phyloP scores from a whole-genome alignment of 2,113 vertebrate genomes.

The Nerophis lumbriciformis region DNA sequence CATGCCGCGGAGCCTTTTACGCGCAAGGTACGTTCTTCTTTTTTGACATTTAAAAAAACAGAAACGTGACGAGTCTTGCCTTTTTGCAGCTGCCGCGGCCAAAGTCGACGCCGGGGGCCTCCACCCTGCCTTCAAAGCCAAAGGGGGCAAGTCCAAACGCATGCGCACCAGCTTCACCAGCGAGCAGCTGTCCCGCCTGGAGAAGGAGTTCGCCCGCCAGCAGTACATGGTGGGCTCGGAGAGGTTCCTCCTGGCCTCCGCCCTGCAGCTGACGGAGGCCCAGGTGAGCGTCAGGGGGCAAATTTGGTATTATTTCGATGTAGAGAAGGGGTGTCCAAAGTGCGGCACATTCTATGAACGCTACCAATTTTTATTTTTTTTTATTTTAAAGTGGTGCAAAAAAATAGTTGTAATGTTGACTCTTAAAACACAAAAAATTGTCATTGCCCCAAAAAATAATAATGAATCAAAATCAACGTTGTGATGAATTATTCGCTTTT shows the following conservation, averaged over 20 bases:
- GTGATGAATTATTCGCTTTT: no score
- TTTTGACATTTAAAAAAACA: no score
- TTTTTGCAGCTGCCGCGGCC: slow-evolving; percentile 61
- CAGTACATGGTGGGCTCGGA: slow-evolving; percentile 82
- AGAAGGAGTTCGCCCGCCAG: slow-evolving; percentile 80
- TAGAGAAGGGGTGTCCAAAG: no score
- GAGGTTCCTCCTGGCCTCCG: slow-evolving; percentile 75
- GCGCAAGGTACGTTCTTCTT: slow-evolving; percentile 59
- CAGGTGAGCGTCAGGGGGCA: slow-evolving; percentile 58
- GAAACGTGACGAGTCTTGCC: background rate
- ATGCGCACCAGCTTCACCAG: slow-evolving; percentile 81
- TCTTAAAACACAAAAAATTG: no score
- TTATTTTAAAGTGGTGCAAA: no score
- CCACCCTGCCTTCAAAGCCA: slow-evolving; percentile 59
- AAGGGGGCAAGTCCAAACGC: slow-evolving; percentile 74
- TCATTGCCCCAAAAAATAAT: no score
- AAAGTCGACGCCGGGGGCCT: slow-evolving; percentile 52
- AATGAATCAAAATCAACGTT: no score
- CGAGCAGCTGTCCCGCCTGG: slow-evolving; percentile 79
- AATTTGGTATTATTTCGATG: no score
- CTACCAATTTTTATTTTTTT: no score
- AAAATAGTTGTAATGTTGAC: no score
- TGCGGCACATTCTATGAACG: no score
- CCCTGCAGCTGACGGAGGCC: slow-evolving; percentile 76
- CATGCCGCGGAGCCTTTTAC: slow-evolving; percentile 65